Base-by-base conservation (phyloP, 2,797 vertebrate genomes). In the Dryobates pubescens region DNA sequence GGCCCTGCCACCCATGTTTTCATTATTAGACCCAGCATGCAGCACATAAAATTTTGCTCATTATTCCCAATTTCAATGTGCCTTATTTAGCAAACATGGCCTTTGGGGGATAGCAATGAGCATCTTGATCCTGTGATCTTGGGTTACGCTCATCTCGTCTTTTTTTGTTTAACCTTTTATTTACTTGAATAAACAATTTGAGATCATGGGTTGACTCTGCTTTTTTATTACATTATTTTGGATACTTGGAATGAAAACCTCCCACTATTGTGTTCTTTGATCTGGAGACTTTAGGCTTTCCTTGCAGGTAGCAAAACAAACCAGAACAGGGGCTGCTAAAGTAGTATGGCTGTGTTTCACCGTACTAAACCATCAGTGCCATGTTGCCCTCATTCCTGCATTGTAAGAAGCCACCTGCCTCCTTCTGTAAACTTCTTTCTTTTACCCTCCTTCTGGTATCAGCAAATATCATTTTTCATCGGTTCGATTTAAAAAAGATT, bases 11-110 rank as follows among this genome's bases (percentile, higher is more conserved):
- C 51, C 32, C 59, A 62, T 62, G 73, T 47, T 89, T 82, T 89
- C 84, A 64, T 89, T 92, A 90, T 85, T 68, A 85, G 79, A 74
- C 79, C 10, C 91, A 93, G 93, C 85, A 95, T 77, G 85, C 19
- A 68, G 76, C 76, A 82, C 41, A 87, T 82, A 77, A 91, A 69
- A 83, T 89, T 92, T 86, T 88, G 41, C 65, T 92, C 67, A 64
- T 88, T 94, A 94, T 83, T 81, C 70, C 91, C 70, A 69, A 34
- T 89, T 91, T 86, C 45, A 51, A 81, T 92, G 85, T 78, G 51
- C 64, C 76, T 91, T 92, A 87, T 81, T 88, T 92, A 78, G 77
- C 90, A 83, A 91, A 63, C 32, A 81, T 14, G 53, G 77, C 77
- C 82, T 93, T 75, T 83, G 70, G 88, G 67, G 32, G 10, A 92